Evolutionary conservation across 2,113 vertebrate species (phyloP).

Genomic region (Entomyzon cyanotis): DNA sequence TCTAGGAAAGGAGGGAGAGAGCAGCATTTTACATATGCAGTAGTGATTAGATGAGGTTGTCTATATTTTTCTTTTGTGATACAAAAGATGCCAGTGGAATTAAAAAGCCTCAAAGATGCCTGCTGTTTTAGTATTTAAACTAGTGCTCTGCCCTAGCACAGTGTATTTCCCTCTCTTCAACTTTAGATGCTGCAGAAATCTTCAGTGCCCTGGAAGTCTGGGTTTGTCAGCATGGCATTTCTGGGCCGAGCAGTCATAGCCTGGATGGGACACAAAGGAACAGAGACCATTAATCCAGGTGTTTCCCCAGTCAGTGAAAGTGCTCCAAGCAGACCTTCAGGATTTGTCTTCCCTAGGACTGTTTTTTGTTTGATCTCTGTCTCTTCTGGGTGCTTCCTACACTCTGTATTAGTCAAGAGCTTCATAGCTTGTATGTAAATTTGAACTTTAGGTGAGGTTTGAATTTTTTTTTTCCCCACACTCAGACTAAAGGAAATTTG

Average conservation of each 20-base stretch:
- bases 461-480: neutral
- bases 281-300: neutral
- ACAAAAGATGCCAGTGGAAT: neutral
- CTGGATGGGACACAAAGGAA: neutral
- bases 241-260: neutral
- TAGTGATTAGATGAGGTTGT: neutral
- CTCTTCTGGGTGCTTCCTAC: neutral
- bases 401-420: neutral
- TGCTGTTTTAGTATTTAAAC: neutral
- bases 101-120: neutral
- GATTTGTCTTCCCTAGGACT: neutral
- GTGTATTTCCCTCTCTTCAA: neutral
- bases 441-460: neutral
- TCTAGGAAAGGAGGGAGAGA: neutral
- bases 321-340: neutral
- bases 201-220: neutral
- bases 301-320: neutral
- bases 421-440: neutral
- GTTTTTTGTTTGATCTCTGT: neutral
- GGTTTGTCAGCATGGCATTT: neutral
- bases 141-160: neutral
- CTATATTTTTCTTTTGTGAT: neutral
- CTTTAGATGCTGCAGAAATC: neutral
- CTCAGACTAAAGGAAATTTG: neutral
- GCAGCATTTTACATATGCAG: neutral